Base-by-base conservation (phyloP, 2,888 invertebrate genomes). In the Acleris emargana region DNA sequence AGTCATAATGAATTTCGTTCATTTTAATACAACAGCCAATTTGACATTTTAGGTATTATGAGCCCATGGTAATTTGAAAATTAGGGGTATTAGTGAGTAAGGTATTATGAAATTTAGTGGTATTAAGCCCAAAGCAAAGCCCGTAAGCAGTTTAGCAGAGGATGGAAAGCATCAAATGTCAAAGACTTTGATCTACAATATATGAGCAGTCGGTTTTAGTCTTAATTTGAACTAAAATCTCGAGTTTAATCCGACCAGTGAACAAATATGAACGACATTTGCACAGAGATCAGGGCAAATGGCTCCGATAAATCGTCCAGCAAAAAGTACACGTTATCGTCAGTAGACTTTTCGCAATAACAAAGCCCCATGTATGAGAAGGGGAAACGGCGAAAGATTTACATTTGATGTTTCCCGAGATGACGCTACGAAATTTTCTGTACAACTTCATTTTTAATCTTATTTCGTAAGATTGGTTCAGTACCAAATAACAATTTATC, bases 391-490 rank as follows among this genome's bases (percentile, higher is more conserved):
- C 49, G 59, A 64, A 25, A 58, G 49, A 64, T 59, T 59, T 59
- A 49, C 64, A 64, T 64, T 64, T 64, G 59, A 64, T 64, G 59
- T 64, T 53, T 20, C 49, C 54, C 22, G 59, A 55, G 50, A 64
- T 59, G 59, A 64, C 59, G 59, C 59, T 28, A 22, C 42, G 54
- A 58, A 38, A 47, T 28, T 16, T 49, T 58, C 49, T 54, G n/a
- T 25, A 53, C 49, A 64, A 50, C 50, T 43, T 54, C 25, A 59
- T 50, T 59, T 64, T 51, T 50, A 50, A 45, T 59, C 20, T 28
- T 43, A 18, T 47, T 49, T n/a, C 17, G 51, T 54, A 18, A 43
- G 53, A 59, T 59, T 50, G 54, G 3, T 59, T 59, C 52, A 38
- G 38, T 38, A 38, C 38, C 4, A 38, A 38, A 38, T 13, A 38